Evolutionary conservation across 2,113 vertebrate genomes (phyloP), one percentile per base, ranked within the genome.

Genomic region (Orycteropus afer): DNA sequence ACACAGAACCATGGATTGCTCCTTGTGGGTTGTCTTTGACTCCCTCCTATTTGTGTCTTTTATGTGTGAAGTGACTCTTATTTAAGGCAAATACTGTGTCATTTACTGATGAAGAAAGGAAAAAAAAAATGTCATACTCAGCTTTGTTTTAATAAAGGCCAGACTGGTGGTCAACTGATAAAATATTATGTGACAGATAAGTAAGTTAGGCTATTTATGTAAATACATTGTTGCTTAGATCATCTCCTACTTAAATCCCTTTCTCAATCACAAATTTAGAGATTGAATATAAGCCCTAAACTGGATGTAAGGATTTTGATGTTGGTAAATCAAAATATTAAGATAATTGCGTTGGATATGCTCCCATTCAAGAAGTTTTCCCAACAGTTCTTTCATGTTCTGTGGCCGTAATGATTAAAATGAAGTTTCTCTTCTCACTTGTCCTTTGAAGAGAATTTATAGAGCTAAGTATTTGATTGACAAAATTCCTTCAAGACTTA

Each of bases 131-230:
- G 79, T 76, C 47, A 53, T 86, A 32, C 49, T 98, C 32, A 91
- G 45, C 18, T 92, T 91, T 79, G 74, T 95, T 67, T 93, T 96
- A 94, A 96, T 84, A 37, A 95, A 95, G 92, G 34, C 74, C 85
- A 97, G 42, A 92, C 85, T 93, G 29, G 0, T 92, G 49, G 37
- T 83, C 79, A 95, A 92, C 40, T 32, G 84, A 59, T 94, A 93
- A 96, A 95, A 81, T 89, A 55, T 59, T 79, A 73, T 86, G 2
- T 0, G 86, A 47, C 11, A 91, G 14, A 97, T 97, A 93, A 42
- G 80, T 11, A 9, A 34, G 57, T n/a, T n/a, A n/a, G n/a, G n/a
- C n/a, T n/a, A n/a, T n/a, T n/a, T 53, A 8, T 65, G 23, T 49
- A 89, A 95, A 91, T 92, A 12, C 22, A 82, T n/a, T 15, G 15